Evolutionary conservation across 2,888 invertebrate genomes (phyloP), one percentile per base, ranked within the genome.

Genomic region (Drosophila percnosoma): DNA sequence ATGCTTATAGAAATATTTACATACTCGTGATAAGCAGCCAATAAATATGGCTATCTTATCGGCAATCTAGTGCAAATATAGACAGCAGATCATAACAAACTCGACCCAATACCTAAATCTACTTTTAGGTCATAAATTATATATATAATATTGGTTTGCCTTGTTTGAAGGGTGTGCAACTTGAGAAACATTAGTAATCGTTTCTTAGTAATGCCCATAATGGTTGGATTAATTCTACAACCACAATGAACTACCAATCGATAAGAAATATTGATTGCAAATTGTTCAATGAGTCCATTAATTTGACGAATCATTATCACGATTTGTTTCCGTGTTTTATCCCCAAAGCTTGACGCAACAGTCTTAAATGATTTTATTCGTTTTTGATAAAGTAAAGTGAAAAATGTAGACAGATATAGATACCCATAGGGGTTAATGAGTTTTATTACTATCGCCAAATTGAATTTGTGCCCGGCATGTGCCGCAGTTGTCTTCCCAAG

Each of bases 211-310:
- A 57, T 69, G 10, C 29, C 38, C 38, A n/a, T 45, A 49, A 65
- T 63, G 49, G 54, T 36, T 31, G 79, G 52, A 68, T 71, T 68
- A 61, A 49, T 27, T 57, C 29, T 62, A 68, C 24, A 55, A 61
- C 27, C 29, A 2, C 34, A 75, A 49, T 67, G 27, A 60, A 38
- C 27, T 57, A 34, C 36, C 34, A 33, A 24, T 24, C 24, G 82
- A 89, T 83, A 75, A 80, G 68, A 61, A 42, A 24, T 48, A 38
- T 62, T 49, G 53, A 80, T 77, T 58, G 61, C 63, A 67, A 75
- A 38, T 63, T 55, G 38, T 40, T 40, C 34, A 36, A 18, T 24
- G 48, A 52, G 38, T 51, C 29, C n/a, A 53, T 60, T 5, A 58
- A 45, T 36, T 54, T 75, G 54, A 38, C 21, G 42, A 52, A 40